Base-by-base conservation (phyloP, 2,888 invertebrate genomes). In the Rhagophthalmus giganteus region DNA sequence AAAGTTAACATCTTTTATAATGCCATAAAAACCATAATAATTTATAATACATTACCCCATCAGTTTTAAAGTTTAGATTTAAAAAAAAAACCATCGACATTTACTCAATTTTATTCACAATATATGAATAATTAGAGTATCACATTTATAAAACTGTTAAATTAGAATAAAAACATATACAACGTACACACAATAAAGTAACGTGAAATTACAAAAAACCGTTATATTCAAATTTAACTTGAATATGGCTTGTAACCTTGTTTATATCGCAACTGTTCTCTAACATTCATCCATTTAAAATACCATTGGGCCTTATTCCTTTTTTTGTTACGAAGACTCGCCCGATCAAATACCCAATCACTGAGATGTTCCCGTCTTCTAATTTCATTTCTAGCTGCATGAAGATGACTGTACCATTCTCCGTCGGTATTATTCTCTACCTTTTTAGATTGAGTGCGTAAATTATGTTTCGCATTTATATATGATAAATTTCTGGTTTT, bases 261-360 rank as follows among this genome's bases (percentile, higher is more conserved):
- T 32, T 53, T 61, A 13, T 40, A 40, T 6, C 61, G 54, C n/a
- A 51, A 42, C 5, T 51, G 27, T 51, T 67, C 67, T 35, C 71
- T 62, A 31, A 63, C 61, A 35, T 63, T 58, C 71, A 71, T 71
- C 64, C 66, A 68, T 27, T 67, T 64, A 55, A 70, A 71, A 55
- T 71, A 70, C 71, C 70, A 71, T 42, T 62, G 60, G 8, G 67
- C 68, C 39, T 67, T 70, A 41, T 68, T 62, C 13, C 67, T 50
- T 50, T 65, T 69, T 15, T 54, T 62, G 33, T 57, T 62, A 34
- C 67, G 57, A 32, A 58, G 46, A 13, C 58, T 35, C 5, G 62
- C 66, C 26, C 69, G 57, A 15, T 66, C 66, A 48, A 70, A 68
- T 28, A 67, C 51, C 69, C 69, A 69, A 35, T 64, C 62, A 25